Base-by-base conservation (phyloP, 2,888 invertebrate species). In the Diaprepes abbreviatus region DNA sequence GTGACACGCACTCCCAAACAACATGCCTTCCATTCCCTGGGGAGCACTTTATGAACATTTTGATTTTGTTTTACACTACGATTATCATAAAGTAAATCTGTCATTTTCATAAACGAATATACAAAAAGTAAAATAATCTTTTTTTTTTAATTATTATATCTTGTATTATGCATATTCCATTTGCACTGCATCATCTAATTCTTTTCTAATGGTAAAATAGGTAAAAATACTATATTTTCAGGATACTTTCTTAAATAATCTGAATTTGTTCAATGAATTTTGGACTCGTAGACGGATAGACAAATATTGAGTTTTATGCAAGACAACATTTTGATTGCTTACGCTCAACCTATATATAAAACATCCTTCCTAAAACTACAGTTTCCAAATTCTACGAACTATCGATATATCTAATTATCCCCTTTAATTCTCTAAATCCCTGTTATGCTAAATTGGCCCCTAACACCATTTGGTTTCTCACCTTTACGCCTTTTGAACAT, bases 11-110 rank as follows among this genome's bases (percentile, higher is more conserved):
- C 75, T 75, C 78, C 78, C 78, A 79, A 77, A 79, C 78, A 79
- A 79, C 78, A 79, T 79, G 77, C 79, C 80, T 78, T 74, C 74
- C 76, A 81, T 71, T 82, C 78, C 78, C 79, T 79, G 76, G 79
- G 83, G 82, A 80, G 81, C 83, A 82, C 82, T 84, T 84, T 84
- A 84, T 84, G 84, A 84, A 84, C 83, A 83, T 83, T 84, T 84
- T 84, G 83, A 83, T 84, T 83, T 80, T 80, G 79, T 9, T 33
- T 10, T 9, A 33, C 33, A 9, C 3, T 2, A 33, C 4, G 7
- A 10, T 33, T 33, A 33, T 6, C 33, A 33, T 33, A 33, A 33
- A 7, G 10, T 9, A 10, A 10, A 10, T n/a, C n/a, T n/a, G n/a
- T n/a, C n/a, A n/a, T n/a, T n/a, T n/a, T n/a, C n/a, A n/a, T n/a